Evolutionary conservation across 2,113 vertebrate genomes (phyloP), one percentile per base, ranked within the genome.

Genomic region (Paradisaea rubra): DNA sequence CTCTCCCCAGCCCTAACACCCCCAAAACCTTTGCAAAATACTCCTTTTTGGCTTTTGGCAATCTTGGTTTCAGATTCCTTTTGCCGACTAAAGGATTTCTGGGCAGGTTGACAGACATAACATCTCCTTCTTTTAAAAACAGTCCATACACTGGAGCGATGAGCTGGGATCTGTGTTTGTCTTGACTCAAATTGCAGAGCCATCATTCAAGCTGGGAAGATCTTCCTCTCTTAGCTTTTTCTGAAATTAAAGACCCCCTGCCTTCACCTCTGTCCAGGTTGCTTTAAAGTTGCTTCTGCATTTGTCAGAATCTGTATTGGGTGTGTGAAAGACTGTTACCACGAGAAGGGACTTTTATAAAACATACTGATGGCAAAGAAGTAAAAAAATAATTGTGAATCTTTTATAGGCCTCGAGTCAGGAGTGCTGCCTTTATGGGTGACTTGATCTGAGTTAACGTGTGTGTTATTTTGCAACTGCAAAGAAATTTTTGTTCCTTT

Each of bases 41-140:
- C 22, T 88, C 24, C 5, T 61, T 77, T 77, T 89, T 78, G 69
- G 71, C 65, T 85, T 93, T 81, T 93, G 74, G 60, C 47, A 64
- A 42, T 76, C 66, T 80, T 2, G 6, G 56, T 94, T 93, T 97
- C 88, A 83, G n/a, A 66, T 84, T 88, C 81, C 57, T 82, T 81
- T 89, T 86, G 35, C 57, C 0, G 2, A n/a, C 72, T 95, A 52
- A 81, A 94, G 50, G 87, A 68, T 82, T 94, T 94, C 70, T 94
- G 82, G 88, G 89, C 85, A 91, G 71, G 56, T 47, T 87, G 86
- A 94, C 94, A 97, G 91, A 88, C 37, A 91, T 78, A 96, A 88
- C 74, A 94, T 93, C 60, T 91, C 42, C 71, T 90, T 63, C 65
- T 91, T 88, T 61, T 49, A 45, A 86, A 93, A 96, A 91, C 15